These are phyloP conservation scores for Euplagia quadripunctaria DNA, from an alignment of 2,888 invertebrate species.

Conservation along the genomic window DNA sequence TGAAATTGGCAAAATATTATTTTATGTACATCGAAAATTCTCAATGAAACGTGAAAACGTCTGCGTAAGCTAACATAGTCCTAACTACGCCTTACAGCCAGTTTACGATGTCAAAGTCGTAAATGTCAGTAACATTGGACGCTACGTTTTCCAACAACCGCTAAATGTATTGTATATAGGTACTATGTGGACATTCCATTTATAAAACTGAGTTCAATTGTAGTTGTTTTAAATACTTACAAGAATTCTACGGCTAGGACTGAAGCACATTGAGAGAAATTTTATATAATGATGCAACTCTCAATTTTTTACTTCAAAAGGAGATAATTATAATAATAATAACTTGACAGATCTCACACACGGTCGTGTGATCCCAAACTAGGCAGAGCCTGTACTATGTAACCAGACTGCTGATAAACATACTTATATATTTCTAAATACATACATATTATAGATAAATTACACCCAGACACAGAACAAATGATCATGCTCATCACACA, in stretches of 20 bases:
- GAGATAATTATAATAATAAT: too few species aligned
- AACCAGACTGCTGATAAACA: too few species aligned
- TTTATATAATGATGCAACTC: neutral
- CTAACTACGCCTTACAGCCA: constrained; percentile 52
- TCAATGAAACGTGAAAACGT: constrained; percentile 27
- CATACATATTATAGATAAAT: too few species aligned
- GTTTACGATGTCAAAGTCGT: constrained; percentile 54
- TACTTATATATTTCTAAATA: too few species aligned
- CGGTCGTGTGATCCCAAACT: too few species aligned
- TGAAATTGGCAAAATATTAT: constrained; percentile 19
- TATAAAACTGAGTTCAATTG: constrained; percentile 24
- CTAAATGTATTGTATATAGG: constrained; percentile 32
- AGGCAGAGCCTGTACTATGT: too few species aligned
- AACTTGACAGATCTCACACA: too few species aligned
- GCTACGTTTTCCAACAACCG: constrained; percentile 33
- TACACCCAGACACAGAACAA: too few species aligned
- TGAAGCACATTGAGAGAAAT: constrained; percentile 14
- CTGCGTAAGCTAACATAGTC: constrained; percentile 33
- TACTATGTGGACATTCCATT: constrained; percentile 27
- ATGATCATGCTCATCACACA: too few species aligned
- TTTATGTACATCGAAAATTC: constrained; percentile 16
- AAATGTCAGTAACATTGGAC: constrained; percentile 41
- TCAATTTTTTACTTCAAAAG: neutral
- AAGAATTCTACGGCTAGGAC: constrained; percentile 10
- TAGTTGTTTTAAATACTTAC: constrained; percentile 37